phyloP scores from a whole-genome alignment of 2,888 invertebrate species.

The Eilema sororculum region DNA sequence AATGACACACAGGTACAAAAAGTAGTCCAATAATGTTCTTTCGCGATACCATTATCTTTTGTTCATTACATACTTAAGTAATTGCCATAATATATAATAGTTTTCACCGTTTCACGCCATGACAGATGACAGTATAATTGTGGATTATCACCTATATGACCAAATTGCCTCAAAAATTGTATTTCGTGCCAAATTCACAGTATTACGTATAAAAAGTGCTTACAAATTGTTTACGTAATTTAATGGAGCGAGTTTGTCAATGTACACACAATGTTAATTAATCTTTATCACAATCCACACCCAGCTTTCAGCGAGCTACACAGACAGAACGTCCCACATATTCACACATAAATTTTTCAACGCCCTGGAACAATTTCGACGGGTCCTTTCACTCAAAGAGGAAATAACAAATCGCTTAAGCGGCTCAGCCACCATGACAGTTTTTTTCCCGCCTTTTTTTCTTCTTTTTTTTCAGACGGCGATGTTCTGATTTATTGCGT shows the following conservation, averaged over 20 bases:
- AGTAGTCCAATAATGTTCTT: too few relatives aligned
- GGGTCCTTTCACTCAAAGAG: slow-evolving; percentile 38
- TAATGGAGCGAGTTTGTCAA: slow-evolving; percentile 30
- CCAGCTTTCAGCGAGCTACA: slow-evolving; percentile 10
- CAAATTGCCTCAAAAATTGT: too few relatives aligned
- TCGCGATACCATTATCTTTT: too few relatives aligned
- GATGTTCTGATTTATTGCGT: slow-evolving; percentile 49
- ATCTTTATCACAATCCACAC: slow-evolving; percentile 24
- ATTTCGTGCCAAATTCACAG: background rate
- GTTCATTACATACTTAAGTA: too few relatives aligned
- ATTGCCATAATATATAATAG: too few relatives aligned
- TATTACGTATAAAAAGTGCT: background rate
- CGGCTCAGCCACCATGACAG: slow-evolving; percentile 47
- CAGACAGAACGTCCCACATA: slow-evolving; percentile 24
- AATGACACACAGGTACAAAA: too few relatives aligned
- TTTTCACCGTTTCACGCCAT: too few relatives aligned
- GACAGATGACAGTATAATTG: too few relatives aligned
- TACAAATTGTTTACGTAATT: slow-evolving; percentile 15
- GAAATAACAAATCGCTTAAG: slow-evolving; percentile 48
- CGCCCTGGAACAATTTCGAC: slow-evolving; percentile 43
- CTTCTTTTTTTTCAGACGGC: slow-evolving; percentile 29
- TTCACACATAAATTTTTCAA: slow-evolving; percentile 34
- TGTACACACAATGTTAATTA: slow-evolving; percentile 37
- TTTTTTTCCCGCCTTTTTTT: slow-evolving; percentile 41
- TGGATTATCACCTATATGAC: too few relatives aligned